A percentile compares a stretch with the other conserved stretches of the same genome.
Conservation (phyloP, 2,797 vertebrate genomes). For the Benthosema pterotum region DNA sequence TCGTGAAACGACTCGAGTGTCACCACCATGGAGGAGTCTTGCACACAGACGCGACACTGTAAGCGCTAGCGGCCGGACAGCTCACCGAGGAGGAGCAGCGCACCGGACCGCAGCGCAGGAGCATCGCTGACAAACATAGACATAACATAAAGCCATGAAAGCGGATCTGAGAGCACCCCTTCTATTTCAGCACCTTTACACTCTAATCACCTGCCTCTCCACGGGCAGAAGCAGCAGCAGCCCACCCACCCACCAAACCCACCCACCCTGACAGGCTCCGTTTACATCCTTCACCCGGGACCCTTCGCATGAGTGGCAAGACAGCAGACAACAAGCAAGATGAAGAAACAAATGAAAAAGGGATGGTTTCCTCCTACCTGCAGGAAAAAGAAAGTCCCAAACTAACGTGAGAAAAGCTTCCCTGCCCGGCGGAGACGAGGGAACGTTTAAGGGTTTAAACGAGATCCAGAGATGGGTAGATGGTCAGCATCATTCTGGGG, state of each 20-base stretch:
- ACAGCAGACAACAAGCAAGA: not conserved
- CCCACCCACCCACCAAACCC: too few relatives aligned
- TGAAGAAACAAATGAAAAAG: constrained; percentile 22
- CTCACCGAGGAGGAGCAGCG: too few relatives aligned
- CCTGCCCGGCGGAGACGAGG: too few relatives aligned
- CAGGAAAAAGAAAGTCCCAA: constrained; percentile 35
- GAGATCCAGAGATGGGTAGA: constrained; percentile 21
- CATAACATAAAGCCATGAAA: constrained; percentile 52
- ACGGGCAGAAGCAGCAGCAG: constrained; percentile 32
- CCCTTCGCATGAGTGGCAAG: not conserved
- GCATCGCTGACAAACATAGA: constrained; percentile 62
- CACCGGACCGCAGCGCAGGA: not conserved
- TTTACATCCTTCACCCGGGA: constrained; percentile 11
- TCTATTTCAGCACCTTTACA: constrained; percentile 55
- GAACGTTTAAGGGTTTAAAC: constrained; percentile 39
- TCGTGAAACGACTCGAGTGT: constrained; percentile 46
- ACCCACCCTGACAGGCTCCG: not conserved
- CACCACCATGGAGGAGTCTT: constrained; percentile 19
- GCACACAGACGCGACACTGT: constrained; percentile 19
- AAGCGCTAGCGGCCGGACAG: too few relatives aligned
- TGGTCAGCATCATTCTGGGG: constrained; percentile 17
- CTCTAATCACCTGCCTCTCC: constrained; percentile 40
- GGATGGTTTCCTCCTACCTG: constrained; percentile 68
- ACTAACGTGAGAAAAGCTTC: constrained; percentile 52
- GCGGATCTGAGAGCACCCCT: constrained; percentile 31